Conservation (phyloP, 2,797 vertebrate genomes). For the Mormyrus hasselquistii region DNA sequence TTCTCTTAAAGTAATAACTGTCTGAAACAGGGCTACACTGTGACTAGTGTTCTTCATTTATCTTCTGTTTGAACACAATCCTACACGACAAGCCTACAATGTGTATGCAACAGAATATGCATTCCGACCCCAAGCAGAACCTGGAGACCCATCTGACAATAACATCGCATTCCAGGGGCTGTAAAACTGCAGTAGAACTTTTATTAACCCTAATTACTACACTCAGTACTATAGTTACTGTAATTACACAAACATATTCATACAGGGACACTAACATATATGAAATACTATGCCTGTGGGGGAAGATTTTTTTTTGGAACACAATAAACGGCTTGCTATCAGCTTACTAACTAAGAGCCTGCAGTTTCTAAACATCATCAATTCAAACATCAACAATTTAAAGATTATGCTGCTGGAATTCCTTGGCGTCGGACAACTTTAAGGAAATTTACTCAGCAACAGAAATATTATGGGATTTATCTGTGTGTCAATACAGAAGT, state of each 20-base stretch:
- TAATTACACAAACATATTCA: background rate
- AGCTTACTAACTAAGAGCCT: background rate
- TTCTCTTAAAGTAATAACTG: background rate
- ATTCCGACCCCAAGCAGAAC: background rate
- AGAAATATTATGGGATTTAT: background rate
- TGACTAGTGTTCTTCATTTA: background rate
- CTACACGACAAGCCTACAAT: background rate
- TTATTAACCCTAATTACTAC: background rate
- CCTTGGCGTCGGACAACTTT: background rate
- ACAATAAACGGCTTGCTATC: background rate
- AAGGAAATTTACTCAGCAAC: background rate
- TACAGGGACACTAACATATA: background rate
- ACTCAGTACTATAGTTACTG: background rate
- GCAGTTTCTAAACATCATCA: background rate
- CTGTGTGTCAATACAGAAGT: background rate
- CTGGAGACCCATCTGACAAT: background rate
- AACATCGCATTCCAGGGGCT: background rate
- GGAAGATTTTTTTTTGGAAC: background rate
- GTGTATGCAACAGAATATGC: background rate
- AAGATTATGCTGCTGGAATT: background rate
- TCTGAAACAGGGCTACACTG: background rate
- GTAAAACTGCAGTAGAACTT: background rate
- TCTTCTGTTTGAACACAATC: background rate
- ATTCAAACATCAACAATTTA: background rate
- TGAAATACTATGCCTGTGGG: background rate